Evolutionary conservation across 1,140 invertebrate species (phyloP).

Genomic region (Colletes gigas): DNA sequence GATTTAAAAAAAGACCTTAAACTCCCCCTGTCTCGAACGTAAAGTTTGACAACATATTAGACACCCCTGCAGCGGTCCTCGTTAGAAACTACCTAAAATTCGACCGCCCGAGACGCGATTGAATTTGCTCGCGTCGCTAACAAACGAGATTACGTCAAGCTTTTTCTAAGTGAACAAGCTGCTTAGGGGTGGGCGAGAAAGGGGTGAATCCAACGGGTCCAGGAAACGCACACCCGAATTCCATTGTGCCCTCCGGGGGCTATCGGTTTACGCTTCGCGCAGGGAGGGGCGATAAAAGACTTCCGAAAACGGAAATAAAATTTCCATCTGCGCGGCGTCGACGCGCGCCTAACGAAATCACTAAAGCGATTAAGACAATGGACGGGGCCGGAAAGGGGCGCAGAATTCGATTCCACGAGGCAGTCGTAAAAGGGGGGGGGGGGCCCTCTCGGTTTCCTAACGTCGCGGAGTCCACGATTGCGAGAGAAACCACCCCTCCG

Average conservation of each 20-base stretch:
- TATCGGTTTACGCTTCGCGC: slow-evolving; percentile 29
- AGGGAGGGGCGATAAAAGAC: background rate
- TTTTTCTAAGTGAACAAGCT: background rate
- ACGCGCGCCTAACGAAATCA: slow-evolving; percentile 30
- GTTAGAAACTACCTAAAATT: too few species aligned
- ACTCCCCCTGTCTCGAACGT: too few species aligned
- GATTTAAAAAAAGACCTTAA: too few species aligned
- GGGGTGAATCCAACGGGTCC: background rate
- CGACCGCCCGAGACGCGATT: too few species aligned
- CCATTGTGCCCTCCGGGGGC: background rate
- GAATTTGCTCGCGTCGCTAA: background rate
- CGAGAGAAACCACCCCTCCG: slow-evolving; percentile 36
- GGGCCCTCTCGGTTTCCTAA: slow-evolving; percentile 1
- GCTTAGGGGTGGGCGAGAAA: background rate
- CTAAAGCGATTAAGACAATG: slow-evolving; percentile 51
- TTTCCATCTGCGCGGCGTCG: slow-evolving; percentile 29
- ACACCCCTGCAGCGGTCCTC: too few species aligned
- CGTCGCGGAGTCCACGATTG: slow-evolving; percentile 6
- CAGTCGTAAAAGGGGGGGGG: background rate
- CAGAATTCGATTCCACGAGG: slow-evolving; percentile 25
- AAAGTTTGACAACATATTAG: too few species aligned
- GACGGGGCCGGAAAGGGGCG: background rate
- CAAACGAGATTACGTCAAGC: slow-evolving; percentile 9
- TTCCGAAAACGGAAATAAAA: slow-evolving; percentile 47
- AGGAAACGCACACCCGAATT: background rate